Evolutionary conservation across 2,888 invertebrate genomes (phyloP), one percentile per base, ranked within the genome.

Genomic region (Danaus chrysippus): DNA sequence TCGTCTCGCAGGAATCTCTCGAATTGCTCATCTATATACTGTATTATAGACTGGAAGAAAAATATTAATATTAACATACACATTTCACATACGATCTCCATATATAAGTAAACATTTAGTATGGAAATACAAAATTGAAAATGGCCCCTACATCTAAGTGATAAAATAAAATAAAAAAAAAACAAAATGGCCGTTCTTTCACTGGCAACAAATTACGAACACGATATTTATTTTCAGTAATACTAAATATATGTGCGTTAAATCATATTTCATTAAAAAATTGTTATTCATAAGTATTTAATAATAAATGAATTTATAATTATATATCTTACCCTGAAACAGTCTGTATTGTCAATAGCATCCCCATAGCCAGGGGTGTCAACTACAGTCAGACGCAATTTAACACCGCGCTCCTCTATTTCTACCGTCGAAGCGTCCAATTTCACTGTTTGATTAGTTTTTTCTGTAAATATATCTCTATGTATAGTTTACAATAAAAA

Each of bases 11-110:
- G 87, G 83, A 96, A 97, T 69, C 97, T 92, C 86, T 98, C 97
- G 87, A 98, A 99, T 84, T 99, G 99, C 78, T 98, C 98, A 81
- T 99, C 98, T 73, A 99, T 98, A 85, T 99, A 99, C 81, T 97
- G 95, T 70, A 99, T 96, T 72, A 99, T 98, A 64, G 98, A 95
- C 86, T 95, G 83, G 41, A 73, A 78, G 34, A 41, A 42, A 34
- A 49, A 10, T 41, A 17, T 10, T 0, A 56, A 15, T 15, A 13
- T 34, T 56, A 13, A 17, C 41, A 0, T 54, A 15, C 15, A 57
- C 17, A 41, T n/a, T 42, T 23, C 12, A n/a, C 15, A 9, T 43
- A 58, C 56, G 11, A 43, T 43, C n/a, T 43, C 1, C 23, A 34
- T 34, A 34, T 34, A 34, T 34, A 34, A 34, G 23, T 34, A 5